These are phyloP conservation scores for zebrafish (Danio rerio) DNA, from an alignment of 2,113 vertebrate species.

Conservation along the genomic window DNA sequence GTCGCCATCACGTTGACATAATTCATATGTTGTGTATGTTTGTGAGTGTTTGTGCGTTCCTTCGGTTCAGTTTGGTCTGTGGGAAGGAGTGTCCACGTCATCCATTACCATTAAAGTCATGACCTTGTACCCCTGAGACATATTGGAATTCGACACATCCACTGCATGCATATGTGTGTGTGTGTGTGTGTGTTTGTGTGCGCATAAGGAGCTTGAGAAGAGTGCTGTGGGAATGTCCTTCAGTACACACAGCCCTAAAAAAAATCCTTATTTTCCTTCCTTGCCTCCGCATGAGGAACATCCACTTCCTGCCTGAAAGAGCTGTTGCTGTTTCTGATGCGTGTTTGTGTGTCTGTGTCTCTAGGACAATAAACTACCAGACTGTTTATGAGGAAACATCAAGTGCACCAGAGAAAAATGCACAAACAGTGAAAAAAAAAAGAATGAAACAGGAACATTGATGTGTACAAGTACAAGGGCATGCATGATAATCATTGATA, in stretches of 20 bases:
- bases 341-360: not conserved
- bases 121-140: conserved; percentile 42
- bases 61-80: conserved; percentile 29
- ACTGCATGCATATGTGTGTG: not conserved
- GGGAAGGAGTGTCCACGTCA: conserved; percentile 47
- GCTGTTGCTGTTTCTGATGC: conserved; percentile 21
- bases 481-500: too few species aligned
- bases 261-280: conserved; percentile 31
- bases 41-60: conserved; percentile 1
- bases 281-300: conserved; percentile 33
- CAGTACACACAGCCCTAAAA: conserved; percentile 15
- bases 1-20: conserved; percentile 39
- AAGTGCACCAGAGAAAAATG: not conserved
- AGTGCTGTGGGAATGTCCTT: conserved; percentile 50
- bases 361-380: conserved; percentile 13
- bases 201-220: conserved; percentile 34
- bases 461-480: too few species aligned
- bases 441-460: not conserved
- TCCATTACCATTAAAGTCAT: conserved; percentile 45
- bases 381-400: conserved; percentile 8
- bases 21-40: conserved; percentile 38
- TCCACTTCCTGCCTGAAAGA: conserved; percentile 42
- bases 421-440: not conserved
- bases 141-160: conserved; percentile 32
- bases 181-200: conserved; percentile 2